Base-by-base conservation (phyloP, 2,797 vertebrate species). In the Chromobotia macracanthus region DNA sequence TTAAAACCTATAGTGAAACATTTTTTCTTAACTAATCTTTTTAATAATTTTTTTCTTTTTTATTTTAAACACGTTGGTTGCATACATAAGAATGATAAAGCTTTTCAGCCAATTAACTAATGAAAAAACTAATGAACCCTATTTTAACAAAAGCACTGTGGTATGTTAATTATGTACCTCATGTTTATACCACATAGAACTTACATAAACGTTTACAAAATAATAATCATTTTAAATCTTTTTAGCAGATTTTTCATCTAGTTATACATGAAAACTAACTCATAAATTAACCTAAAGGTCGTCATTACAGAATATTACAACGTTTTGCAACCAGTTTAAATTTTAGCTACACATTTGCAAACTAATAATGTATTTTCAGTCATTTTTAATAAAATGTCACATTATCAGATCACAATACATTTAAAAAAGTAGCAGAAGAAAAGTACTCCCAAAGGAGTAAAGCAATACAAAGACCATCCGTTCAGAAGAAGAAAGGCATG, bases 1-100 rank as follows among this genome's bases (percentile, higher is more conserved):
- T 96, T 97, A 98, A 97, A 97, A 96, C 95, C 97, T 96, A 95
- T 94, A 93, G 95, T 95, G 82, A 94, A 95, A 92, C 82, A 83
- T n/a, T 94, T 95, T 96, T 94, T 92, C 95, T 96, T 93, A 94
- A 95, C 93, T 94, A 92, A 87, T 77, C 90, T 94, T 93, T 93
- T 85, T 44, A 61, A 21, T 7, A 2, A 35, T 53, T n/a, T 53
- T 41, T 67, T 60, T 92, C 94, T 95, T 90, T 93, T 95, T 91
- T 93, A 91, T 95, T 93, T 82, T 68, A 92, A 92, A 95, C 94
- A 95, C 69, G 83, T 97, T 95, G 87, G 93, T 93, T 97, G 94
- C 94, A 97, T 95, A 95, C 97, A 99, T 94, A 95, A 95, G 94
- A 96, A 94, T 94, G 91, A 94, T 95, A 93, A 95, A 96, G 93